phyloP scores from a whole-genome alignment of 1,140 invertebrate species.

The Neuroterus valhalla region DNA sequence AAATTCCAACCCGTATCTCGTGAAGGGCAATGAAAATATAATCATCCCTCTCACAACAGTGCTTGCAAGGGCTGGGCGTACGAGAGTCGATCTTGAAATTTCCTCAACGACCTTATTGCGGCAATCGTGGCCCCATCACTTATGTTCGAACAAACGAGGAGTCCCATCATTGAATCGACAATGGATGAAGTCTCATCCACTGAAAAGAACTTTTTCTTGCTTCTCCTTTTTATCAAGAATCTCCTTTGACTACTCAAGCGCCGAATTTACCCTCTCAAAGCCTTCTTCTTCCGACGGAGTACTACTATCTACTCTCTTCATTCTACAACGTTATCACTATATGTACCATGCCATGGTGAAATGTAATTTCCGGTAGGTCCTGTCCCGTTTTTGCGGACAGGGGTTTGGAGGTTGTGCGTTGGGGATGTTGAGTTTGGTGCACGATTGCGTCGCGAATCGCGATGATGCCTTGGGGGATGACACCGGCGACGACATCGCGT shows the following conservation, averaged over 20 bases:
- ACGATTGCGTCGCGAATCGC: slow-evolving; percentile 58
- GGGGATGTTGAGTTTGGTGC: slow-evolving; percentile 44
- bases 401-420: slow-evolving; percentile 42
- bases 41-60: not conserved
- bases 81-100: slow-evolving; percentile 1
- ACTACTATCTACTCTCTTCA: slow-evolving; percentile 51
- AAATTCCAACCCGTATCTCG: not conserved
- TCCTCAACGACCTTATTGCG: not conserved
- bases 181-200: slow-evolving; percentile 1
- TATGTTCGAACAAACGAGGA: slow-evolving; percentile 6
- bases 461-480: slow-evolving; percentile 59
- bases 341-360: slow-evolving; percentile 67
- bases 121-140: slow-evolving; percentile 23
- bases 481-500: slow-evolving; percentile 57
- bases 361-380: slow-evolving; percentile 73
- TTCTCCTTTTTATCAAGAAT: not conserved
- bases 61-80: not conserved
- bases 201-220: not conserved
- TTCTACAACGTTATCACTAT: slow-evolving; percentile 66
- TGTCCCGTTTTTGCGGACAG: slow-evolving; percentile 61
- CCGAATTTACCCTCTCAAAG: slow-evolving; percentile 3
- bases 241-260: slow-evolving; percentile 24
- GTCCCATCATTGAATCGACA: slow-evolving; percentile 9
- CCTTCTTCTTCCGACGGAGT: slow-evolving; percentile 43
- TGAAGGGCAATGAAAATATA: not conserved